Evolutionary conservation across 1,140 invertebrate genomes (phyloP).

Genomic region (Hylaeus anthracinus): DNA sequence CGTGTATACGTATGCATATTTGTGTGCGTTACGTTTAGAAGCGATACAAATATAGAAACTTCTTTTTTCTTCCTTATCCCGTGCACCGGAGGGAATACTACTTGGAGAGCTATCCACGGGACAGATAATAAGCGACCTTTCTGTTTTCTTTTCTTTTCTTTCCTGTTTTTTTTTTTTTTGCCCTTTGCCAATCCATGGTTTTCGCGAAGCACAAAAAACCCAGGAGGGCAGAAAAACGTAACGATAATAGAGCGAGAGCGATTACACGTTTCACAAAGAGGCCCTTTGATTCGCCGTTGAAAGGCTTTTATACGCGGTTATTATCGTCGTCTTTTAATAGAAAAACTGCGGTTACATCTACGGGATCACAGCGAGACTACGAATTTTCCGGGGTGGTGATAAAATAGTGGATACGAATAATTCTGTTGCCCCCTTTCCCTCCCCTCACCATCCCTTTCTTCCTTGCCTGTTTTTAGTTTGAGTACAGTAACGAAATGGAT

Average conservation of each 20-base stretch:
- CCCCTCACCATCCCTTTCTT: background rate
- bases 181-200: slow-evolving; percentile 20
- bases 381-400: slow-evolving; percentile 59
- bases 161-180: slow-evolving; percentile 4
- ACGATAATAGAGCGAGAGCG: slow-evolving; percentile 48
- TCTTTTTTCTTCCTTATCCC: slow-evolving; percentile 38
- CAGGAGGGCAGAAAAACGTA: slow-evolving; percentile 42
- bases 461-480: slow-evolving; percentile 22
- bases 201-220: slow-evolving; percentile 47
- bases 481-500: slow-evolving; percentile 38
- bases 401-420: slow-evolving; percentile 57
- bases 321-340: slow-evolving; percentile 57
- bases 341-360: slow-evolving; percentile 66
- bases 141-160: background rate
- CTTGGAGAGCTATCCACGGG: slow-evolving; percentile 37
- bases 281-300: slow-evolving; percentile 48
- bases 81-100: slow-evolving; percentile 5
- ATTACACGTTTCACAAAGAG: slow-evolving; percentile 62
- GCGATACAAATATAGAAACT: slow-evolving; percentile 51
- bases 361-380: slow-evolving; percentile 70
- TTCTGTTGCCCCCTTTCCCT: slow-evolving; percentile 26
- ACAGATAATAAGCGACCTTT: slow-evolving; percentile 2
- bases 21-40: slow-evolving; percentile 21
- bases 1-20: background rate
- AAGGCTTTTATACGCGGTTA: slow-evolving; percentile 52